Percentiles rank a stretch among this genome's conserved stretches.
Evolutionary conservation across 2,797 vertebrate genomes (phyloP).

Genomic region (Eptatretus atami): DNA sequence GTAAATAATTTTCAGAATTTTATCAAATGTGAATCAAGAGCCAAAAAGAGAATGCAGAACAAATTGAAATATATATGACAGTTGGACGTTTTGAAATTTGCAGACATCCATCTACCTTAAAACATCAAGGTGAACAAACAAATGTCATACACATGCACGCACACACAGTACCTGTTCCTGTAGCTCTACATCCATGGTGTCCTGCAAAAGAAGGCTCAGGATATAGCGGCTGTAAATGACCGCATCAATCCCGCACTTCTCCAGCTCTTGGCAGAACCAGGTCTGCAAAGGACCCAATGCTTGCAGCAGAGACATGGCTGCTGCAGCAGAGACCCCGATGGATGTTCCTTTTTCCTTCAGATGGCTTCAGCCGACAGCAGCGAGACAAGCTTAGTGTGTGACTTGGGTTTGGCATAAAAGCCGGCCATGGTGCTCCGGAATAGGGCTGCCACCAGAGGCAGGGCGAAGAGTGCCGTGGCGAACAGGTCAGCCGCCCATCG

Average conservation of each 20-base stretch:
- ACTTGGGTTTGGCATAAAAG: too few species aligned
- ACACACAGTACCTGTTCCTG: constrained; percentile 60
- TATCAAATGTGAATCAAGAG: not conserved
- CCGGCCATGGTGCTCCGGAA: too few species aligned
- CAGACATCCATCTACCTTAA: not conserved
- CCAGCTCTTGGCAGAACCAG: constrained; percentile 98
- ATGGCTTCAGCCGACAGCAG: too few species aligned
- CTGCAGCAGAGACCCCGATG: too few species aligned
- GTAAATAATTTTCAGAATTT: not conserved
- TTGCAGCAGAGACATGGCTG: constrained; percentile 66
- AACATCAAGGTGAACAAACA: not conserved
- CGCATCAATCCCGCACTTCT: constrained; percentile 98
- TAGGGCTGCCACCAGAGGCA: too few species aligned
- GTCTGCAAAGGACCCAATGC: constrained; percentile 92
- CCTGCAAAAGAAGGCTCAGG: constrained; percentile 92
- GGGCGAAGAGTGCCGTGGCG: too few species aligned
- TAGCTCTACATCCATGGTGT: constrained; percentile 89
- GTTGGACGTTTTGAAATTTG: not conserved
- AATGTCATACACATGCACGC: constrained; percentile 10
- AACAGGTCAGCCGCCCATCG: too few species aligned
- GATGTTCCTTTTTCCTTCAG: too few species aligned
- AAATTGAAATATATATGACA: not conserved
- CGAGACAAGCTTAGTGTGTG: too few species aligned
- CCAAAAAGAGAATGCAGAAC: constrained; percentile 6
- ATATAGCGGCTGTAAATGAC: constrained; percentile 97